Base-by-base conservation (phyloP, 1,140 invertebrate genomes). In the Olivierus martensii region DNA sequence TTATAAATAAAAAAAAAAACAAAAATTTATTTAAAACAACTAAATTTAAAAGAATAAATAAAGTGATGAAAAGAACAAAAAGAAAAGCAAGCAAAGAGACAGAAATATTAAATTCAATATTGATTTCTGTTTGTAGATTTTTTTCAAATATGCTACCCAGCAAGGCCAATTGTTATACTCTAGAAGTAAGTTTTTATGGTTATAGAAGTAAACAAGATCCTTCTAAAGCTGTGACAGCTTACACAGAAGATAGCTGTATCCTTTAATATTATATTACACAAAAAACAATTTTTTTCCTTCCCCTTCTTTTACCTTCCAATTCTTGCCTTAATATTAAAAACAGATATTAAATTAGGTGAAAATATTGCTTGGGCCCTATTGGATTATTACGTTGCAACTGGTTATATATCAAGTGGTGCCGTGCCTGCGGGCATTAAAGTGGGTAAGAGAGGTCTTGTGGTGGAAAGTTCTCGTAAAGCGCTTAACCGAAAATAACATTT, bases 241-340 rank as follows among this genome's bases (percentile, higher is more conserved):
- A 92, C 65, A 91, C 82, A 36, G 87, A 92, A 72, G 87, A 91
- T 62, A 80, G 79, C 56, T 92, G 87, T 92, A 87, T 87, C 83
- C 81, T 85, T 84, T 72, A 17, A 10, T 15, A 42, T 42, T 21
- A 17, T 49, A n/a, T 49, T 39, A 12, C 10, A 38, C 37, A 60
- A 1, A 47, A 44, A 38, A 41, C 7, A 37, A 59, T 57, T 11
- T 49, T 38, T 34, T 15, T 14, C 17, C 6, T 49, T 53, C 28
- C 38, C 14, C 15, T 12, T 35, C 12, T 12, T 39, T 37, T 11
- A 36, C 21, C 17, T 15, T 43, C 18, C 5, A 11, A 51, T 42
- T 43, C 15, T 12, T 48, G 50, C 41, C 22, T 58, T 53, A 43
- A 58, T 38, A n/a, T 48, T 51, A 35, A 42, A 34, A 12, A 2